Percentiles rank a stretch among this genome's conserved stretches.
Conservation (phyloP, 2,888 invertebrate genomes). For the Geophilus truncorum region DNA sequence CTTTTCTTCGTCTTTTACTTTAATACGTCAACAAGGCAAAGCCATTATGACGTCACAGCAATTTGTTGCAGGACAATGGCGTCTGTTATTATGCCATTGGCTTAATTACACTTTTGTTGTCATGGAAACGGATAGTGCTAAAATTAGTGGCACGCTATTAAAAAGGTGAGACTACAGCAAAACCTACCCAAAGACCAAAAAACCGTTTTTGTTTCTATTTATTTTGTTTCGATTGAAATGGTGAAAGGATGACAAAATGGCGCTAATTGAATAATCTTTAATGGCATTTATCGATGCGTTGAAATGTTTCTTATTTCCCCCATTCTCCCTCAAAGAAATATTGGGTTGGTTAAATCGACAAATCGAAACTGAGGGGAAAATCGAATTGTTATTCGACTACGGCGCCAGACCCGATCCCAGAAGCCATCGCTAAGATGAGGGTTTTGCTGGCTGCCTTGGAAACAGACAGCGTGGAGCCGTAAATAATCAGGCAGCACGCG, state of each 20-base stretch:
- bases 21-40: background rate
- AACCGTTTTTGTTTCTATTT: background rate
- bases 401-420: slow-evolving; percentile 10
- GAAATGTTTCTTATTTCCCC: background rate
- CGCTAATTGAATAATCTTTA: background rate
- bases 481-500: slow-evolving; percentile 20
- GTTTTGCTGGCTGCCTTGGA: slow-evolving; percentile 27
- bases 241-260: background rate
- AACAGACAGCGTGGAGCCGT: slow-evolving; percentile 27
- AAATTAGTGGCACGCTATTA: background rate
- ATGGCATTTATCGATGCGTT: background rate
- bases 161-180: background rate
- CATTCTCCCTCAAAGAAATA: too few species aligned
- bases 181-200: background rate
- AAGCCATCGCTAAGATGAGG: slow-evolving; percentile 8
- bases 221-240: background rate
- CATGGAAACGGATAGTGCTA: background rate
- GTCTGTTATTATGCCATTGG: background rate
- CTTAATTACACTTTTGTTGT: background rate
- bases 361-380: background rate
- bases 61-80: background rate
- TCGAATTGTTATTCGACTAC: slow-evolving; percentile 1
- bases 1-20: background rate
- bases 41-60: background rate
- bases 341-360: background rate